phyloP scores from a whole-genome alignment of 64 coral and sea anemone species.

The Astreopora myriophthalma region DNA sequence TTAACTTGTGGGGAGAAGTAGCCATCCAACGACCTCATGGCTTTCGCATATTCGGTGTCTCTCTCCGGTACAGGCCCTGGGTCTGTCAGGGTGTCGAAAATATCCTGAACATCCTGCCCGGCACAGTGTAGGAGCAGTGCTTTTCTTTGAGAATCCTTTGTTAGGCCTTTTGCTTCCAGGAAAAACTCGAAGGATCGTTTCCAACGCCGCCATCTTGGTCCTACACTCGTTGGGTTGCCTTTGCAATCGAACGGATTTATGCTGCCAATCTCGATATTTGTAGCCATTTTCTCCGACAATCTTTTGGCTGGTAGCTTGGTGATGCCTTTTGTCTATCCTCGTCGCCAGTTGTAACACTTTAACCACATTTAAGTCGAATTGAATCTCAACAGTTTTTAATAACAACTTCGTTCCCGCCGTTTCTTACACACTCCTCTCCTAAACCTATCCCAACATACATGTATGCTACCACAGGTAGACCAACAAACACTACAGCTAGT shows the following conservation, averaged over 20 bases:
- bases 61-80: no score
- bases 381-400: no score
- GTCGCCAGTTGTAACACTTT: neutral
- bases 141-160: conserved; percentile 6
- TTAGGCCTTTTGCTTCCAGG: neutral
- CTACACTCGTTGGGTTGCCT: neutral
- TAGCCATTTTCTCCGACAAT: neutral
- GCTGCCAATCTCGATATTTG: neutral
- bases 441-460: no score
- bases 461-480: no score
- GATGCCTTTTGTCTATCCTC: neutral
- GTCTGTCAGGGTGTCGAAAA: no score
- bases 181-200: neutral
- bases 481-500: no score
- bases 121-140: no score
- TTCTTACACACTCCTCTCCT: no score
- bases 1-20: conserved; percentile 17
- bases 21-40: no score
- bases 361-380: neutral
- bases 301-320: neutral
- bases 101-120: no score
- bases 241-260: neutral
- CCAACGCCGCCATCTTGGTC: neutral
- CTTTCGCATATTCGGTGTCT: no score
- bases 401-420: no score